Conservation (phyloP, 2,113 vertebrate genomes). For the Turnix velox region DNA sequence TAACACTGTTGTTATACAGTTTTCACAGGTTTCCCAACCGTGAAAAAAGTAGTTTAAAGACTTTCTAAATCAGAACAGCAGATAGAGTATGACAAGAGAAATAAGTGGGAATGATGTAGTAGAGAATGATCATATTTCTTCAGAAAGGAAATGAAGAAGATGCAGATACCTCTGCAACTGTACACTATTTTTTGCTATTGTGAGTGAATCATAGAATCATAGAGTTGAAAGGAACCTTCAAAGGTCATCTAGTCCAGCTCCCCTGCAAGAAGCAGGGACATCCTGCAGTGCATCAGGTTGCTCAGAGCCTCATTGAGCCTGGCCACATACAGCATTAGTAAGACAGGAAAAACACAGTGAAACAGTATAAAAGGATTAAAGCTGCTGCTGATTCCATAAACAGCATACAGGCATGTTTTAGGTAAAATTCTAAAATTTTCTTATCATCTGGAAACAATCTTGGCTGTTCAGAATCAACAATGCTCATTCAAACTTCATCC, state of each 20-base stretch:
- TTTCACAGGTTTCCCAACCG: background rate
- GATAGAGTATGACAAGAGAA: background rate
- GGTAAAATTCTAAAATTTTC: background rate
- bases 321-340: background rate
- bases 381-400: background rate
- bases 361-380: background rate
- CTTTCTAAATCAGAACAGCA: background rate
- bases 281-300: too few species aligned
- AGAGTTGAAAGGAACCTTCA: too few species aligned
- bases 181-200: background rate
- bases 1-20: background rate
- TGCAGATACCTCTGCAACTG: background rate
- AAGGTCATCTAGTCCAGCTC: too few species aligned
- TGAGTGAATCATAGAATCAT: background rate
- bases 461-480: too few species aligned
- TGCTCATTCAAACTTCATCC: background rate
- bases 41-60: background rate
- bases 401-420: background rate
- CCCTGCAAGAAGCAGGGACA: too few species aligned
- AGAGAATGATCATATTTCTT: background rate
- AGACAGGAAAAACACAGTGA: background rate
- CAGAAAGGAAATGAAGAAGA: background rate
- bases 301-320: too few species aligned
- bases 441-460: background rate
- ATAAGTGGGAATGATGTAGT: background rate